Evolutionary conservation across 2,113 vertebrate genomes (phyloP).

Genomic region (Desmodus rotundus): DNA sequence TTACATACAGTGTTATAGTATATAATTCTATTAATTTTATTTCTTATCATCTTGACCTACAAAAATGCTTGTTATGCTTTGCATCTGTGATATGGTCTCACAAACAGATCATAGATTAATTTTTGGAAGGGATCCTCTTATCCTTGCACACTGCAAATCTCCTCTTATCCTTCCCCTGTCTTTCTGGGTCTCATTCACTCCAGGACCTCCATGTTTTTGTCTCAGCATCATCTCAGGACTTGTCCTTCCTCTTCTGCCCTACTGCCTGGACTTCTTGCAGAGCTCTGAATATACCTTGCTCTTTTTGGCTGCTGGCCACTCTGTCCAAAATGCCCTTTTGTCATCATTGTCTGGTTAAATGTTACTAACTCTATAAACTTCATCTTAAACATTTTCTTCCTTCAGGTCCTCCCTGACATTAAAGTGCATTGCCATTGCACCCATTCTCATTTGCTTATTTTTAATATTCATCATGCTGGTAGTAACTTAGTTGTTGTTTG

Average conservation of each 20-base stretch:
- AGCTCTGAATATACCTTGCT: not conserved
- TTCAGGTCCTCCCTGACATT: not conserved
- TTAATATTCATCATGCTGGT: not conserved
- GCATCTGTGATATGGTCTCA: not conserved
- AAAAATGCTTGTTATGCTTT: not conserved
- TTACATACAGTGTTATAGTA: not conserved
- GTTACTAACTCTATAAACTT: not conserved
- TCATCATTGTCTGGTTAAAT: not conserved
- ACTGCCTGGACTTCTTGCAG: not conserved
- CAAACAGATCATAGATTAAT: not conserved
- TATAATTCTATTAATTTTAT: not conserved
- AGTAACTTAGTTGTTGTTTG: not conserved
- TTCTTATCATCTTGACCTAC: not conserved
- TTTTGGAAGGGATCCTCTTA: not conserved
- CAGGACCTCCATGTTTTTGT: not conserved
- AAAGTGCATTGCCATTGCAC: not conserved
- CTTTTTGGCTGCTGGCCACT: not conserved
- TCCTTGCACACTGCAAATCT: not conserved
- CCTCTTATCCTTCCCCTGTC: not conserved
- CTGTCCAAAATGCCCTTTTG: not conserved
- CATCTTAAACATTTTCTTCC: not conserved
- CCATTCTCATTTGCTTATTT: not conserved
- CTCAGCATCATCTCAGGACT: not conserved
- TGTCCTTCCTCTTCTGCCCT: not conserved
- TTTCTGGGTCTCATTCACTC: not conserved